phyloP scores from a whole-genome alignment of 2,888 invertebrate species.

The Tribolium freemani region DNA sequence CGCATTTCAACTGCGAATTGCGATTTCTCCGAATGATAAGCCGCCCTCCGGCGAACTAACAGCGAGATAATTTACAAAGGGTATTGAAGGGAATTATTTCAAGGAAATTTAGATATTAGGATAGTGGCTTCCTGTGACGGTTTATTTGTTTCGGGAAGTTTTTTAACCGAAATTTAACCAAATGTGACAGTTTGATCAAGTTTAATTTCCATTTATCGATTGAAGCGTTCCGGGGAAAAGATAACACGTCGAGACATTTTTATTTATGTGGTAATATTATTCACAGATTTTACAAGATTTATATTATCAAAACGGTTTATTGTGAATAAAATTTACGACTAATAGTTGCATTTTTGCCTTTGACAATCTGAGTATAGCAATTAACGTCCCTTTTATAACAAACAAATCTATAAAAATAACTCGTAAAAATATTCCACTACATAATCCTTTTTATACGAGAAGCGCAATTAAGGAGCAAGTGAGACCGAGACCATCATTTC shows the following conservation, averaged over 20 bases:
- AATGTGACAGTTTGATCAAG: slow-evolving; percentile 36
- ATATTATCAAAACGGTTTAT: slow-evolving; percentile 22
- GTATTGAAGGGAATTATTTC: not conserved
- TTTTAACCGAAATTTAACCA: slow-evolving; percentile 22
- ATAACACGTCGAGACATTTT: slow-evolving; percentile 26
- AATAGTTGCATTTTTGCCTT: slow-evolving; percentile 21
- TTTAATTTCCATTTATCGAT: slow-evolving; percentile 36
- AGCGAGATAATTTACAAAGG: slow-evolving; percentile 15
- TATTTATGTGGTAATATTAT: slow-evolving; percentile 26
- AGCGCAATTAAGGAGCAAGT: not conserved
- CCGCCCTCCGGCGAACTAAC: slow-evolving; percentile 14
- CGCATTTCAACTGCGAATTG: slow-evolving; percentile 31
- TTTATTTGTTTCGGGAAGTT: not conserved
- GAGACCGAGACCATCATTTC: not conserved
- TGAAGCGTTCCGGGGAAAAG: slow-evolving; percentile 5
- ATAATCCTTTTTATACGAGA: slow-evolving; percentile 6
- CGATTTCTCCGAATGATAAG: slow-evolving; percentile 21
- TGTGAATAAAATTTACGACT: slow-evolving; percentile 29
- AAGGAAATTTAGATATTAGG: not conserved
- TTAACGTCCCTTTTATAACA: slow-evolving; percentile 32
- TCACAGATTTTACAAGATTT: slow-evolving; percentile 21
- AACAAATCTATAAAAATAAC: slow-evolving; percentile 23
- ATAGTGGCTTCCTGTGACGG: not conserved
- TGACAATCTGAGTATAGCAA: slow-evolving; percentile 6
- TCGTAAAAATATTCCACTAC: slow-evolving; percentile 30